A percentile compares a stretch with the other conserved stretches of the same genome.
These are phyloP conservation scores for Atractosteus spatula DNA, from an alignment of 2,113 vertebrate species.

Conservation along the genomic window DNA sequence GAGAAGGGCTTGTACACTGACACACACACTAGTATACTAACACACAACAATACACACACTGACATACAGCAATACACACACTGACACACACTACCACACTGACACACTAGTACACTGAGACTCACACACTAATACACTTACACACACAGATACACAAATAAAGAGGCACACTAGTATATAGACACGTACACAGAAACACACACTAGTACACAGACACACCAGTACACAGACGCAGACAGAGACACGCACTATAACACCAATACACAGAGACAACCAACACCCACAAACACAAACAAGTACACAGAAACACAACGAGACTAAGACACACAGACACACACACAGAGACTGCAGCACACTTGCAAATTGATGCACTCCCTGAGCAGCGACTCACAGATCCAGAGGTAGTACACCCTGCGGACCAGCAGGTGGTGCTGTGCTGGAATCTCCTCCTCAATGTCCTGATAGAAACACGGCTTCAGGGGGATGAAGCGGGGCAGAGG, in stretches of 20 bases:
- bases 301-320: not conserved
- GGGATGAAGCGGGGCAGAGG: constrained; percentile 80
- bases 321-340: not conserved
- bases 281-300: no score
- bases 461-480: constrained; percentile 93
- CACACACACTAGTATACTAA: not conserved
- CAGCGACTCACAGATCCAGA: constrained; percentile 85
- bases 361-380: no score
- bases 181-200: not conserved
- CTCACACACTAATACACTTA: no score
- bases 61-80: not conserved
- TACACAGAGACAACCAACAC: no score
- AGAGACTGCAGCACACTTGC: no score
- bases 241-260: no score
- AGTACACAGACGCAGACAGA: not conserved
- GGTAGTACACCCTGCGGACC: constrained; percentile 81
- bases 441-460: constrained; percentile 88
- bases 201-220: not conserved
- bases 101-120: no score
- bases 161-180: not conserved
- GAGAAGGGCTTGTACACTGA: not conserved
- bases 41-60: not conserved
- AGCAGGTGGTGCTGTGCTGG: constrained; percentile 75
- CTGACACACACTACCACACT: not conserved
- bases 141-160: no score